phyloP scores from a whole-genome alignment of 1,140 invertebrate genomes.

The Pectinophora gossypiella region DNA sequence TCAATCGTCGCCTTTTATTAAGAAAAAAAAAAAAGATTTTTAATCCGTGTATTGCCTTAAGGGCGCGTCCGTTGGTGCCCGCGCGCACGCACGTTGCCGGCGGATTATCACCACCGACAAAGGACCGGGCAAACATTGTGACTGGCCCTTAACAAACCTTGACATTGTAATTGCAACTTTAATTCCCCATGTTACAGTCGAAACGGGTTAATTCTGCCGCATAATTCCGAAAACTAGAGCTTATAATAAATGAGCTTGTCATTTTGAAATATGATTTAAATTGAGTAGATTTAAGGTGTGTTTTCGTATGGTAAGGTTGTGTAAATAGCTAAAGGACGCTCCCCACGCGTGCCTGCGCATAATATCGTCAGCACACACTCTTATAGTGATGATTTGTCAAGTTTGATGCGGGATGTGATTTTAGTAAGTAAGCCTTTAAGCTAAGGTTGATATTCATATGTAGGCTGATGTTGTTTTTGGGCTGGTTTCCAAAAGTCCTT shows the following conservation, averaged over 20 bases:
- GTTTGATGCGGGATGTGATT: no score
- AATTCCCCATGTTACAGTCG: conserved; percentile 27
- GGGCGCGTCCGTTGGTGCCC: conserved; percentile 1
- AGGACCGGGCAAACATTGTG: conserved; percentile 28
- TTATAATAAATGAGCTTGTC: no score
- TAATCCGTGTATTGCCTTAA: conserved; percentile 4
- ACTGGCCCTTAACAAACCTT: conserved; percentile 38
- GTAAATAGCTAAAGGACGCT: conserved; percentile 29
- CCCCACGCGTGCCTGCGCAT: conserved; percentile 59
- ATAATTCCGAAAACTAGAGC: no score
- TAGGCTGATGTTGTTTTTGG: no score
- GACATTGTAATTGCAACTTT: conserved; percentile 37
- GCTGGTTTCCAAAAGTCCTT: no score
- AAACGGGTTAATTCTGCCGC: conserved; percentile 15
- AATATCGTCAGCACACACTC: conserved; percentile 59
- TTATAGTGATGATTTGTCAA: conserved; percentile 65
- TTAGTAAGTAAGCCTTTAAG: no score
- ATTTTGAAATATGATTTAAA: no score
- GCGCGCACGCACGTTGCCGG: conserved; percentile 6
- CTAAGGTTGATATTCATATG: no score
- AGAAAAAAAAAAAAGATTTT: neutral
- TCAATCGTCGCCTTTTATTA: conserved; percentile 12
- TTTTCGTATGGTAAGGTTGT: conserved; percentile 21
- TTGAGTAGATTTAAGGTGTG: conserved; percentile 18
- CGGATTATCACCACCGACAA: conserved; percentile 7